phyloP scores from a whole-genome alignment of 2,113 vertebrate genomes.

The Chlamydotis undulata region DNA sequence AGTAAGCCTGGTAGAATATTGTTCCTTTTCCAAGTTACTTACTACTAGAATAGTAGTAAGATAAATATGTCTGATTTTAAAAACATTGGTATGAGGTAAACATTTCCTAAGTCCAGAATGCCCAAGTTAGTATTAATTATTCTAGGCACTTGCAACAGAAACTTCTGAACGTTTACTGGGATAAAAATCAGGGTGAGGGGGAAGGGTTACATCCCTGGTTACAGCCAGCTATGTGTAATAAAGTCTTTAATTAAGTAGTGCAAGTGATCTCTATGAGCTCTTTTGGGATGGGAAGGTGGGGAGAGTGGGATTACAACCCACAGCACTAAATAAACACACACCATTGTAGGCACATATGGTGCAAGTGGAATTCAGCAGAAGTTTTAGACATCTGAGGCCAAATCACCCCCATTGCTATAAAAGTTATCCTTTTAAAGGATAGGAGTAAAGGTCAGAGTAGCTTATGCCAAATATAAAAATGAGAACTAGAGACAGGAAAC shows the following conservation, averaged over 20 bases:
- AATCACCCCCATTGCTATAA: constrained; percentile 65
- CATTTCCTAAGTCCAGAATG: background rate
- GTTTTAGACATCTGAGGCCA: constrained; percentile 53
- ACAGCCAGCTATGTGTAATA: constrained; percentile 59
- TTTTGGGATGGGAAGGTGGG: constrained; percentile 48
- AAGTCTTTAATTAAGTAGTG: constrained; percentile 66
- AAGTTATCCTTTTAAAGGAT: constrained; percentile 71
- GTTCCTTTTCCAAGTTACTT: background rate
- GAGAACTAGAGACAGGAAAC: constrained; percentile 72
- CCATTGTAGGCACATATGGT: constrained; percentile 51
- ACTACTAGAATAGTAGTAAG: background rate
- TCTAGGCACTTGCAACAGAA: constrained; percentile 2
- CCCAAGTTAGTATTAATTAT: background rate
- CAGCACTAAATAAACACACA: constrained; percentile 66
- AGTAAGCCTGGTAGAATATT: background rate
- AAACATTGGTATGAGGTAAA: background rate
- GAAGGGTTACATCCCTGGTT: constrained; percentile 37
- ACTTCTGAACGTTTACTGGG: constrained; percentile 20
- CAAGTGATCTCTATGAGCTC: constrained; percentile 50
- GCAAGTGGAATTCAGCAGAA: constrained; percentile 61
- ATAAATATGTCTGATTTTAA: background rate
- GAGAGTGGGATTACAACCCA: constrained; percentile 47
- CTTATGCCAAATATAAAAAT: constrained; percentile 74
- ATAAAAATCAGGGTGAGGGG: background rate
- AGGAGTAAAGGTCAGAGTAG: constrained; percentile 64